Evolutionary conservation across 2,888 invertebrate genomes (phyloP), one percentile per base, ranked within the genome.

Genomic region (Torymus tubicola): DNA sequence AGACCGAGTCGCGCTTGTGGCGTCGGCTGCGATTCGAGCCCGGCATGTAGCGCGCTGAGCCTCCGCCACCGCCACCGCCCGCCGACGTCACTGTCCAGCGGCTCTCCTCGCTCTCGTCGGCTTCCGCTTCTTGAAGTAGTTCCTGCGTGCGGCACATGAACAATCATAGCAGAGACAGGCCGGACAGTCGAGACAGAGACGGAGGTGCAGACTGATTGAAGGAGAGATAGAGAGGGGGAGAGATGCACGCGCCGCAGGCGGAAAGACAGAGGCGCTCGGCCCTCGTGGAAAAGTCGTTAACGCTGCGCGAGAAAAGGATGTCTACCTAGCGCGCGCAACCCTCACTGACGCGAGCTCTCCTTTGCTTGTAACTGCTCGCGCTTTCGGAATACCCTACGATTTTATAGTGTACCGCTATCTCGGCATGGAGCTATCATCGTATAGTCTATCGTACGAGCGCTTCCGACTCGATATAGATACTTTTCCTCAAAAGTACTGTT

Each of bases 41-140:
- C 60, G 90, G 90, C 78, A 89, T 85, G 74, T 89, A 89, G 67
- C 89, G 90, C 63, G 89, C 88, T 52, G 70, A 73, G 71, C 71
- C 69, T 58, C 76, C 75, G 52, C 21, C 73, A 69, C 73, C 18
- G 50, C 69, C 55, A 63, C 78, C 64, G 85, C 87, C 90, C 76
- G 42, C 42, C 42, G 42, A 42, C 42, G 87, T 87, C 85, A 88
- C 89, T 86, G 87, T 86, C 84, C 88, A 88, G 91, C 91, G 89
- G 83, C 89, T 88, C 85, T 88, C 92, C 86, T 85, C 92, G 89
- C 88, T 92, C 91, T 95, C 95, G 91, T 95, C 95, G 87, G 95
- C 94, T 90, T 96, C 96, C 84, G 94, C 96, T 89, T 95, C 94
- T 88, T 95, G 93, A 84, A 96, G 92, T 88, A 96, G 92, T 91